Base-by-base conservation (phyloP, 2,113 vertebrate species). In the Cinclus mexicanus region DNA sequence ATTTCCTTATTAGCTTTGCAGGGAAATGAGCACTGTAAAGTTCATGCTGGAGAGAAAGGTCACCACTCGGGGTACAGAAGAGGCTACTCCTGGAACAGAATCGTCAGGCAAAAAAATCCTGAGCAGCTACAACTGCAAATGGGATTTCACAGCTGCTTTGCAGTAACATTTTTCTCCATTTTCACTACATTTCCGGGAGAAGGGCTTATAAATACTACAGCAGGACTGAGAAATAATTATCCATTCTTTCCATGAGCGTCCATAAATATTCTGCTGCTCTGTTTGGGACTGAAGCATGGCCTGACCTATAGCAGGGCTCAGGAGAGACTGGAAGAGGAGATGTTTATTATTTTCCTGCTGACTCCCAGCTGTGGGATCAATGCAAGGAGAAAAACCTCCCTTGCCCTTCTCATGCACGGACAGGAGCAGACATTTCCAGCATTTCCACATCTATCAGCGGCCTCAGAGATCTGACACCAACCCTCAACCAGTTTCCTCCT, bases 11-110 rank as follows among this genome's bases (percentile, higher is more conserved):
- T n/a, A 67, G 7, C 70, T 67, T 74, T 3, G 9, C 70, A 67
- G 44, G 26, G 56, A 88, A 80, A 59, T 2, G 20, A 88, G 31
- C 37, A 39, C 21, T 35, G 65, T 46, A 83, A 94, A 87, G 71
- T 80, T 91, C 67, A 55, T 7, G 35, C 35, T 79, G 78, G 42
- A 94, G 42, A 22, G 65, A 90, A 95, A 95, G 78, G 84, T 93
- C 82, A 63, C 1, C 26, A 20, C 28, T 35, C 23, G 33, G 53
- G 35, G 15, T 42, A 7, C 52, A 65, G 75, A 16, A n/a, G 55
- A 95, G 33, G 39, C 65, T 42, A 7, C 31, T 87, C 63, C 71
- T 50, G 49, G 56, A 85, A 69, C 33, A 83, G 24, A 78, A 88
- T 74, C 55, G 52, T 52, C 69, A 59, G 59, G 17, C 17, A 52